These are phyloP conservation scores for Trinectes maculatus DNA, from an alignment of 2,113 vertebrate species.

Conservation along the genomic window DNA sequence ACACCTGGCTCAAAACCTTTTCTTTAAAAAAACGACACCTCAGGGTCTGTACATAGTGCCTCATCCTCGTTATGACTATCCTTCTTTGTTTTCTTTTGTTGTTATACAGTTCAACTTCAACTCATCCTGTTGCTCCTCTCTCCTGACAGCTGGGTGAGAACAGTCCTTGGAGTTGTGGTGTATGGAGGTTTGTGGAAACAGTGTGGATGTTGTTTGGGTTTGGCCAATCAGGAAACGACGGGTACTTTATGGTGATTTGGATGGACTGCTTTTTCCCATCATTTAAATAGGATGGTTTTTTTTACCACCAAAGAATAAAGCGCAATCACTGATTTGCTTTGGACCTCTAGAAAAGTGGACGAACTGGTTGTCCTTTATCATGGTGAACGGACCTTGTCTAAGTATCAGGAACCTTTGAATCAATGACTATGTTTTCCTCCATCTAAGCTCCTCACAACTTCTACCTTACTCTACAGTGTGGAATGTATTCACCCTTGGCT, in stretches of 20 bases:
- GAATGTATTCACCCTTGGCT: constrained; percentile 69
- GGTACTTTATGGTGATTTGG: constrained; percentile 8
- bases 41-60: constrained; percentile 88
- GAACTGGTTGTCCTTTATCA: neutral
- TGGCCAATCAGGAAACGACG: constrained; percentile 6
- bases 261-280: constrained; percentile 19
- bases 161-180: neutral
- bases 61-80: constrained; percentile 37
- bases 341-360: constrained; percentile 28
- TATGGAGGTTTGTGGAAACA: constrained; percentile 12
- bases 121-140: neutral
- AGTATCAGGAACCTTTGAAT: constrained; percentile 22
- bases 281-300: constrained; percentile 5
- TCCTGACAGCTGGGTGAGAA: neutral
- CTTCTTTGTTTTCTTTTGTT: constrained; percentile 3
- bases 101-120: constrained; percentile 17
- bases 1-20: constrained; percentile 67
- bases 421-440: constrained; percentile 11
- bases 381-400: constrained; percentile 4
- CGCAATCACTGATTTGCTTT: constrained; percentile 49
- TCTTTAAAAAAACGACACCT: constrained; percentile 81
- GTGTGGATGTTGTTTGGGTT: constrained; percentile 38
- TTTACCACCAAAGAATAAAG: constrained; percentile 47
- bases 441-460: constrained; percentile 37
- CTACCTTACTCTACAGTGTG: constrained; percentile 51